Conservation (phyloP, 1,140 invertebrate genomes). For the Euwallacea fornicatus region DNA sequence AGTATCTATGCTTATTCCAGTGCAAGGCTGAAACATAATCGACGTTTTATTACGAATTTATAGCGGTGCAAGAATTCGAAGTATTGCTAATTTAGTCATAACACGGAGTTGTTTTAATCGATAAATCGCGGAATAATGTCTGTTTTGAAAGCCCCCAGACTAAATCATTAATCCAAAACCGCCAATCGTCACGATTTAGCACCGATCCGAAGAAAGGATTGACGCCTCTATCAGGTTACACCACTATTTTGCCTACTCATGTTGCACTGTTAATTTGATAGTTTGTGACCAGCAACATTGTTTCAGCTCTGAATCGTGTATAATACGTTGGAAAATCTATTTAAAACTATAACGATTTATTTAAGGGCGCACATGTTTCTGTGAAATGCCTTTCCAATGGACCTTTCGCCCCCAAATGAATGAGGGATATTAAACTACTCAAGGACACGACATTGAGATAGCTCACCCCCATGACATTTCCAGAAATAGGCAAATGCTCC, state of each 20-base stretch:
- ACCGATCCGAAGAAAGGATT: slow-evolving; percentile 15
- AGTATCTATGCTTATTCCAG: too few species aligned
- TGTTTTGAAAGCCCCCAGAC: slow-evolving; percentile 32
- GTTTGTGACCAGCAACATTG: not conserved
- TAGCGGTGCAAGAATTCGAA: slow-evolving; percentile 5
- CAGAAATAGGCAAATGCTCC: slow-evolving; percentile 35
- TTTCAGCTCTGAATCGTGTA: not conserved
- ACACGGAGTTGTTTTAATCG: slow-evolving; percentile 31
- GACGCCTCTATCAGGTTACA: slow-evolving; percentile 2
- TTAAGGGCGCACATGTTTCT: slow-evolving; percentile 14
- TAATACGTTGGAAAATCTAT: too few species aligned
- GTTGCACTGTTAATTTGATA: not conserved
- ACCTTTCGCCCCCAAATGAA: slow-evolving; percentile 24
- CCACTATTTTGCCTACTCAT: slow-evolving; percentile 5
- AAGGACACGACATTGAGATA: slow-evolving; percentile 20
- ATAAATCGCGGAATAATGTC: slow-evolving; percentile 32
- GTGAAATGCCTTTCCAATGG: slow-evolving; percentile 23
- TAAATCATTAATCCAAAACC: slow-evolving; percentile 29
- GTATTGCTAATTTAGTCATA: slow-evolving; percentile 29
- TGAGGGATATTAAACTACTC: slow-evolving; percentile 19
- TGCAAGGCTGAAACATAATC: not conserved
- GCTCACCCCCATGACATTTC: slow-evolving; percentile 27
- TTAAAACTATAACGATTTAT: not conserved
- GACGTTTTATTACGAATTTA: not conserved
- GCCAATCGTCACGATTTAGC: slow-evolving; percentile 30